Base-by-base conservation (phyloP, 2,888 invertebrate species). In the Vanessa cardui region DNA sequence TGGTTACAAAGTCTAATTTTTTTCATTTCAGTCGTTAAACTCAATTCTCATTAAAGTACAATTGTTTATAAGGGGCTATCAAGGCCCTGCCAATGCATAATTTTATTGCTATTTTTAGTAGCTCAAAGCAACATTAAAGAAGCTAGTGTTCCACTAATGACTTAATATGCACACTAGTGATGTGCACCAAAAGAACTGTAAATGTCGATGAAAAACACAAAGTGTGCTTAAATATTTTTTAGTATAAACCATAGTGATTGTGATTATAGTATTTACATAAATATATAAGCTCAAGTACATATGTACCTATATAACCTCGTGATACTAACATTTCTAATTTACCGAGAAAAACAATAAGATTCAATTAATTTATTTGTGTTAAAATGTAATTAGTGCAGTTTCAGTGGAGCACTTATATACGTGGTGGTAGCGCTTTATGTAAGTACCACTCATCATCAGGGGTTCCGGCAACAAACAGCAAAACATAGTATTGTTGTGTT, bases 61-160 rank as follows among this genome's bases (percentile, higher is more conserved):
- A 61, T 66, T 66, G 65, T 66, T 66, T 66, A 66, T 61, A 61
- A 61, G 46, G 46, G 65, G 65, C 65, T 61, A 66, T 66, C 54
- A 66, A 66, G 56, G 61, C 60, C 26, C 46, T 60, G 60, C 60
- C 65, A 61, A 60, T 66, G 60, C 63, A 74, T 74, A 73, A 70
- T 65, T 74, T 77, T 76, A 75, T 76, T 74, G 67, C 68, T 74
- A 69, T 72, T 74, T 72, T 73, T 73, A 72, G 72, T 73, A 74
- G 70, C 72, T 73, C 66, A 72, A 72, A 74, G 73, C 71, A 62
- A 69, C 73, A 66, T 68, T 69, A 72, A 72, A 66, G 49, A 60
- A 65, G 68, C 64, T 70, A 64, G 71, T 72, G 71, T 72, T 71
- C 70, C 67, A 70, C 73, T 74, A 74, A 74, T 74, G 74, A 74